A percentile compares a stretch with the other conserved stretches of the same genome.
phyloP scores from a whole-genome alignment of 2,797 vertebrate species.

The Rhinatrema bivittatum region DNA sequence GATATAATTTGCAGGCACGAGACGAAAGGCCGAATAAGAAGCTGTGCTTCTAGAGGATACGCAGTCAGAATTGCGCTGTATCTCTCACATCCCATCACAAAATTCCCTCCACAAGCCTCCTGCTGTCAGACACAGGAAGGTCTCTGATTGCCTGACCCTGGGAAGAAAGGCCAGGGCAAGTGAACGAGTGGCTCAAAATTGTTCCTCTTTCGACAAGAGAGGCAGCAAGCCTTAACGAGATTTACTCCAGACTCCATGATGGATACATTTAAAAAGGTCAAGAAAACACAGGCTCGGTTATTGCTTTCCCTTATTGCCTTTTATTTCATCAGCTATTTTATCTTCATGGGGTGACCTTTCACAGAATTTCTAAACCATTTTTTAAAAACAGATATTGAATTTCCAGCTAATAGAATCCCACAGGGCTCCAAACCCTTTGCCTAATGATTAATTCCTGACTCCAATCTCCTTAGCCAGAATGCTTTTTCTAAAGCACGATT shows the following conservation, averaged over 20 bases:
- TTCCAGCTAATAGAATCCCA: slow-evolving; percentile 31
- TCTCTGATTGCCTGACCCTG: slow-evolving; percentile 31
- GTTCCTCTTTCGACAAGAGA: slow-evolving; percentile 17
- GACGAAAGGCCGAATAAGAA: too few species aligned
- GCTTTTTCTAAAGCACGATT: slow-evolving; percentile 1
- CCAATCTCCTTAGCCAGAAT: slow-evolving; percentile 35
- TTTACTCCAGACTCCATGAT: slow-evolving; percentile 32
- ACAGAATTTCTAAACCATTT: slow-evolving; percentile 47
- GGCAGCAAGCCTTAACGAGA: slow-evolving; percentile 37
- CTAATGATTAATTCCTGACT: slow-evolving; percentile 47
- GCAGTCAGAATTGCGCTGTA: too few species aligned
- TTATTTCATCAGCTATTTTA: slow-evolving; percentile 57
- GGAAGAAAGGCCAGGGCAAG: slow-evolving; percentile 18
- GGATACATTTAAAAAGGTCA: slow-evolving; percentile 59
- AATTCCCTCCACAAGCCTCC: too few species aligned
- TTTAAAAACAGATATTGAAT: slow-evolving; percentile 47
- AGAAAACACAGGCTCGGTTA: slow-evolving; percentile 48
- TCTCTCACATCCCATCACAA: too few species aligned
- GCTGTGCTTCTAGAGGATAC: too few species aligned
- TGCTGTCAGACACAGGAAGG: slow-evolving; percentile 9
- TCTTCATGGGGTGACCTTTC: slow-evolving; percentile 58
- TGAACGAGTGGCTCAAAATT: slow-evolving; percentile 34
- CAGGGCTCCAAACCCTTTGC: slow-evolving; percentile 27
- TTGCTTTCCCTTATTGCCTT: slow-evolving; percentile 51
- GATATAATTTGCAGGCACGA: too few species aligned